These are phyloP conservation scores for Melitaea cinxia DNA, from an alignment of 1,140 invertebrate genomes.

Conservation along the genomic window DNA sequence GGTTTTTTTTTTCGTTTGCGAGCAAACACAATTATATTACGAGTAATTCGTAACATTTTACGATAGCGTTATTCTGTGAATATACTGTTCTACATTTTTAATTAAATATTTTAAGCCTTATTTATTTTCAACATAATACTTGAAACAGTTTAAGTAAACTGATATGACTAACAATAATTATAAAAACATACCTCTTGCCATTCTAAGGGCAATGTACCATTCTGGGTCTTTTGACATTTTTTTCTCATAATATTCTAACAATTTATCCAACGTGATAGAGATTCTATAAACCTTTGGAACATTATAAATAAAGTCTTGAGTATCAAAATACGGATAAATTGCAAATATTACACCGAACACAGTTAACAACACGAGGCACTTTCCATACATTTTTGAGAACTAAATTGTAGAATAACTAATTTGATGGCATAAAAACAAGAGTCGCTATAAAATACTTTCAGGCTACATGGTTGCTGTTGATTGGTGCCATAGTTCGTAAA, in stretches of 20 bases:
- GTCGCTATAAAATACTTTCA: slow-evolving; percentile 38
- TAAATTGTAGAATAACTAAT: slow-evolving; percentile 38
- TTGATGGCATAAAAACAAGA: slow-evolving; percentile 30
- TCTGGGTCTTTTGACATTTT: slow-evolving; percentile 75
- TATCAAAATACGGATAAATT: slow-evolving; percentile 75
- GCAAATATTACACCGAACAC: slow-evolving; percentile 30
- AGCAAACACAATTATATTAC: too few relatives aligned
- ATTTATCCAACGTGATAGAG: slow-evolving; percentile 66
- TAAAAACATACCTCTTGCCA: slow-evolving; percentile 60
- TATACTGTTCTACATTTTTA: too few relatives aligned
- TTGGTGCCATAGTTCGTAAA: slow-evolving; percentile 44
- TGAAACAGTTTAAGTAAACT: too few relatives aligned
- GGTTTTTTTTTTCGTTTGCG: too few relatives aligned
- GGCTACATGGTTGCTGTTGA: slow-evolving; percentile 54
- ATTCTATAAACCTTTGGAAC: slow-evolving; percentile 74
- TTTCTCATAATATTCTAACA: slow-evolving; percentile 69
- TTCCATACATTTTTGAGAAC: slow-evolving; percentile 60
- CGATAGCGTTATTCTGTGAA: too few relatives aligned
- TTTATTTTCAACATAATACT: too few relatives aligned
- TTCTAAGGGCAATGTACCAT: slow-evolving; percentile 69
- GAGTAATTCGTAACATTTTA: too few relatives aligned
- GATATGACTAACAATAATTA: background rate
- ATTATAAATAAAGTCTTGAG: slow-evolving; percentile 76
- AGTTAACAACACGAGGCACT: slow-evolving; percentile 49
- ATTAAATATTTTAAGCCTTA: too few relatives aligned